These are phyloP conservation scores for Cheilinus undulatus DNA, from an alignment of 2,113 vertebrate genomes.

Conservation along the genomic window DNA sequence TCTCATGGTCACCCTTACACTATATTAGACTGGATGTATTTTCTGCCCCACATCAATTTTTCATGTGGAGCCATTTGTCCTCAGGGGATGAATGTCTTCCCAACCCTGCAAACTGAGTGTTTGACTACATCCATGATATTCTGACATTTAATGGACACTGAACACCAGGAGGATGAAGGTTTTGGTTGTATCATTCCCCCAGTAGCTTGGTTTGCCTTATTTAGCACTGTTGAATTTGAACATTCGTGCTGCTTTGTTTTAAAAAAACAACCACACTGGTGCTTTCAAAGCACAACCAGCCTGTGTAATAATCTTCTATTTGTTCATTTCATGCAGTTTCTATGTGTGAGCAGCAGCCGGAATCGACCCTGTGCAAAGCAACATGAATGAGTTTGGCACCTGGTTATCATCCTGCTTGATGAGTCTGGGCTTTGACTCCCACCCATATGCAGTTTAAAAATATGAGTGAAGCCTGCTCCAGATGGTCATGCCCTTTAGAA, in stretches of 20 bases:
- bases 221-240: slow-evolving; percentile 16
- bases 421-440: slow-evolving; percentile 65
- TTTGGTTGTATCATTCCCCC: slow-evolving; percentile 2
- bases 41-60: slow-evolving; percentile 82
- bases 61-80: slow-evolving; percentile 79
- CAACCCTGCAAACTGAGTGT: slow-evolving; percentile 64
- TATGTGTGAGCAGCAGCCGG: slow-evolving; percentile 48
- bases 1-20: slow-evolving; percentile 58
- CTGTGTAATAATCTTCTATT: slow-evolving; percentile 19
- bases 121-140: slow-evolving; percentile 58
- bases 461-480: slow-evolving; percentile 64
- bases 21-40: slow-evolving; percentile 73
- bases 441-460: slow-evolving; percentile 48
- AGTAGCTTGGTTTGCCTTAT: no score
- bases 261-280: no score
- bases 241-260: slow-evolving; percentile 12
- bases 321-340: slow-evolving; percentile 25
- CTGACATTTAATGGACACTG: slow-evolving; percentile 60
- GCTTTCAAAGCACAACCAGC: slow-evolving; percentile 11
- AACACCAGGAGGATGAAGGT: slow-evolving; percentile 28
- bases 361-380: slow-evolving; percentile 48
- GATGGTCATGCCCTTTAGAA: slow-evolving; percentile 79
- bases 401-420: slow-evolving; percentile 74
- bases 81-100: slow-evolving; percentile 73
- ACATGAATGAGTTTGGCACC: slow-evolving; percentile 49